Percentiles rank a stretch among this genome's conserved stretches.
phyloP scores from a whole-genome alignment of 2,888 invertebrate species.

The Microctonus hyperodae region DNA sequence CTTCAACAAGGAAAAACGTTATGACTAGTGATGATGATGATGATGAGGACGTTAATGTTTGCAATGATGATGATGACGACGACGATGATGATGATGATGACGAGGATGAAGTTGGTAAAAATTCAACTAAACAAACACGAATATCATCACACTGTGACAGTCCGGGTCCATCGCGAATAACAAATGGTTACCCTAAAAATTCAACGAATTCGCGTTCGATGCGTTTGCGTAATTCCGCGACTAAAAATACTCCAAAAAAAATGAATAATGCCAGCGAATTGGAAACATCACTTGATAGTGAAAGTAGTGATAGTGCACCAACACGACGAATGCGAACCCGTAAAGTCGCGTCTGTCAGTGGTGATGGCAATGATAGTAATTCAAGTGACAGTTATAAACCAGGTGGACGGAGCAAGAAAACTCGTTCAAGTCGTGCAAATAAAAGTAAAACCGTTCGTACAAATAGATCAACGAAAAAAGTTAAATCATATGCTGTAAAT shows the following conservation, averaged over 20 bases:
- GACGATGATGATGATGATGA: slow-evolving; percentile 40
- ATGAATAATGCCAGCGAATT: slow-evolving; percentile 54
- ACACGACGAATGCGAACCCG: slow-evolving; percentile 49
- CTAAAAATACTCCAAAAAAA: slow-evolving; percentile 42
- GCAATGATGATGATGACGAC: slow-evolving; percentile 19
- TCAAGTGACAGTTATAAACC: slow-evolving; percentile 69
- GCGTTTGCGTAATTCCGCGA: slow-evolving; percentile 45
- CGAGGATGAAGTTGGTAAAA: slow-evolving; percentile 41
- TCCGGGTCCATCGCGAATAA: slow-evolving; percentile 58
- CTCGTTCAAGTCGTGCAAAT: slow-evolving; percentile 53
- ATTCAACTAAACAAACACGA: slow-evolving; percentile 33
- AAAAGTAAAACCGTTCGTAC: slow-evolving; percentile 47
- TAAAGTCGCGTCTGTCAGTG: slow-evolving; percentile 50
- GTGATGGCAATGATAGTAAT: slow-evolving; percentile 60
- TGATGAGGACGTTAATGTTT: slow-evolving; percentile 34
- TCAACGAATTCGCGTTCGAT: slow-evolving; percentile 46
- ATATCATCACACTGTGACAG: slow-evolving; percentile 36
- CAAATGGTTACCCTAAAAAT: slow-evolving; percentile 54
- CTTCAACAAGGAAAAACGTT: slow-evolving; percentile 47
- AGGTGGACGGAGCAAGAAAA: slow-evolving; percentile 57
- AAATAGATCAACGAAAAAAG: slow-evolving; percentile 38
- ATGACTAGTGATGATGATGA: slow-evolving; percentile 42
- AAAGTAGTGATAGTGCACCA: slow-evolving; percentile 54
- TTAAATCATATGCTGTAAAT: slow-evolving; percentile 42
- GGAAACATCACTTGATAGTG: slow-evolving; percentile 49